Base-by-base conservation (phyloP, 2,888 invertebrate genomes). In the Nephrotoma guestfalica region DNA sequence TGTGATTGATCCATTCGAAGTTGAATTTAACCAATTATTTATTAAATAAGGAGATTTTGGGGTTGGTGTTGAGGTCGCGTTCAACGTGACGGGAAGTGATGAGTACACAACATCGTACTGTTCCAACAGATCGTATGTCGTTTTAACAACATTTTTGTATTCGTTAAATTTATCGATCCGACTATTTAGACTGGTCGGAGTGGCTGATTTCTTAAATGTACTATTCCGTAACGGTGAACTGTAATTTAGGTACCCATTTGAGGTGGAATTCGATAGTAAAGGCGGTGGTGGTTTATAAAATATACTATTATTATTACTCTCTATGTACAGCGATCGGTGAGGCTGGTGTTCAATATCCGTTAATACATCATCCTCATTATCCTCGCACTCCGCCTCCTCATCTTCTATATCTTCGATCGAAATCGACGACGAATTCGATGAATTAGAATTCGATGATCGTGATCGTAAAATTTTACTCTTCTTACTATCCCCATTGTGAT, bases 271-370 rank as follows among this genome's bases (percentile, higher is more conserved):
- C 6, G 83, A 83, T 85, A 85, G n/a, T 85, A 85, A 85, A n/a
- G 85, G 85, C 15, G 88, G 87, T 13, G 86, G 84, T 9, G 88
- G 86, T 40, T 88, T 86, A 45, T 85, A 87, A 15, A 85, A 85
- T 85, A 85, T 41, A 41, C 41, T 41, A 41, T 41, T 85, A 41
- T 85, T 85, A 83, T 83, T 83, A 83, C 41, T 83, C n/a, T 83
- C 83, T 83, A 83, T 83, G 9, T 41, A 83, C n/a, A 83, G 40
- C 13, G 83, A 83, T 51, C 51, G 15, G 15, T 51, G 51, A 6
- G 51, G 15, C 15, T n/a, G n/a, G 7, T 43, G 43, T 6, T 51
- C 51, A 51, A 51, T 51, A 51, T 51, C 15, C 15, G 51, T 51
- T 11, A 83, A 13, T 4, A 83, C 40, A 83, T 83, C 83, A 83